These are phyloP conservation scores for Amblyraja radiata DNA, from an alignment of 2,797 vertebrate species.

Conservation along the genomic window DNA sequence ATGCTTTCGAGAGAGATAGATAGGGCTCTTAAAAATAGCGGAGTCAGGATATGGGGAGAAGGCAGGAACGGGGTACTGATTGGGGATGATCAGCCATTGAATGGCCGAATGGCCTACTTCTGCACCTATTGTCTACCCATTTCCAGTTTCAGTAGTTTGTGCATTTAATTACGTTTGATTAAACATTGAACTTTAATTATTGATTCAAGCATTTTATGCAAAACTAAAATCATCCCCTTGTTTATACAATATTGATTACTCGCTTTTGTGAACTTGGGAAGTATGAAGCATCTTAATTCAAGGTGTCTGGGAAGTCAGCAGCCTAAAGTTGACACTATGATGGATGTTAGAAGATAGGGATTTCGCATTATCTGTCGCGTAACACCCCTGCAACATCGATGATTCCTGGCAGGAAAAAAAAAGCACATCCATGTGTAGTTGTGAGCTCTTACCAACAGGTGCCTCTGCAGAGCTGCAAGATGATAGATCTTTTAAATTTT, in stretches of 20 bases:
- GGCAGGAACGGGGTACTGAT: no score
- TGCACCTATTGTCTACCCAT: no score
- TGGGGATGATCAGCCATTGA: no score
- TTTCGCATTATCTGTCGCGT: neutral
- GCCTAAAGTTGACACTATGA: neutral
- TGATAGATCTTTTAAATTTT: neutral
- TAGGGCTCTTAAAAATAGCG: no score
- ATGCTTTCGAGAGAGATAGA: no score
- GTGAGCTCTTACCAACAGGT: neutral
- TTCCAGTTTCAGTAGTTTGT: neutral
- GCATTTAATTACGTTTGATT: neutral
- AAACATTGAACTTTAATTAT: neutral
- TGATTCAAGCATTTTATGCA: neutral
- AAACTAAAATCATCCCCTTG: neutral
- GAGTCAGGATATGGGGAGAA: no score
- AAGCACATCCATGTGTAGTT: neutral
- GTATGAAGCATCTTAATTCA: neutral
- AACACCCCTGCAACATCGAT: neutral
- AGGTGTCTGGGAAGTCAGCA: neutral
- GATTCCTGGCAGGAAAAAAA: neutral
- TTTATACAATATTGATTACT: neutral
- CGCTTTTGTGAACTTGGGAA: neutral
- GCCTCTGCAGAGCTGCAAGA: neutral
- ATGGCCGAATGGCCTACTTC: no score
- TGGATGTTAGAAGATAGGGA: neutral